Evolutionary conservation across 2,113 vertebrate species (phyloP), one percentile per base, ranked within the genome.

Genomic region (Hystrix brachyura): DNA sequence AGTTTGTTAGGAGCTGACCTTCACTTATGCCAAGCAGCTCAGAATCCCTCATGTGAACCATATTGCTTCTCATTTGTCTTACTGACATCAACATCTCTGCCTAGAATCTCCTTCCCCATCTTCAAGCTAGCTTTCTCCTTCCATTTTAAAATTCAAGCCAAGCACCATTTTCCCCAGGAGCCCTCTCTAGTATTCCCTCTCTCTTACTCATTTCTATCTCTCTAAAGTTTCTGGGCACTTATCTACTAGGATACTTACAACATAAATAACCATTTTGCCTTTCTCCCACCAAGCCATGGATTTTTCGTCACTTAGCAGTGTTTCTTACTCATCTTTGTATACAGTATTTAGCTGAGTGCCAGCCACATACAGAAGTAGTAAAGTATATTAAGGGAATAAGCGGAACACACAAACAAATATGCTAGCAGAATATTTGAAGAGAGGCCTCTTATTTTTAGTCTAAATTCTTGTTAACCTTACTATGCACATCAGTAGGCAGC

Each of bases 381-480:
- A 87, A 80, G 86, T 64, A 48, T 90, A 1, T 80, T 76, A 62
- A 71, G 81, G 69, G 23, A 82, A 60, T 79, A 84, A 79, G 38
- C 43, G 59, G 71, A 38, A 74, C 29, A 79, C 10, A 43, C 64
- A 11, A 92, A 38, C 27, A 55, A 90, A 86, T 57, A 83, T 51
- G 29, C 81, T 55, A 87, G 64, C 3, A 65, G 4, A 18, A 87
- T 51, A 64, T 84, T 69, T 90, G 25, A 90, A 80, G 15, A 69
- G 18, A 94, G 10, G 4, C 5, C 10, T 81, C 32, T 78, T 89
- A 12, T 86, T 89, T 87, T 57, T 81, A 88, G 60, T 96, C 91
- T 83, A 94, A 95, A 21, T 88, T 86, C 13, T 74, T 15, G 27
- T 87, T 76, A 13, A 74, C 81, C 32, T 89, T 90, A 76, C 14